phyloP scores from a whole-genome alignment of 2,113 vertebrate species.

The Epinephelus moara region DNA sequence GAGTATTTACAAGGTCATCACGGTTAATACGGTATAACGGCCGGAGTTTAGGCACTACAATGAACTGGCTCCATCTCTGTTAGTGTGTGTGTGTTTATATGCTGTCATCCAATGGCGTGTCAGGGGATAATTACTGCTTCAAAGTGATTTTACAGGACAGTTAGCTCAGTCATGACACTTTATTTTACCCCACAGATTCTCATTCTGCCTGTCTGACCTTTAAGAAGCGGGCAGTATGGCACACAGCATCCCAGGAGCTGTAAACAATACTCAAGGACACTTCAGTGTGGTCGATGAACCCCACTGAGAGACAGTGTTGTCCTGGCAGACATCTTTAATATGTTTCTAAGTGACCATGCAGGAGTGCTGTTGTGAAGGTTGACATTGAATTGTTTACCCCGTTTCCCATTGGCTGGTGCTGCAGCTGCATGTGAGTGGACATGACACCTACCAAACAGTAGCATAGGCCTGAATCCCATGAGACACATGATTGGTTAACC shows the following conservation, averaged over 20 bases:
- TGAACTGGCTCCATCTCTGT: background rate
- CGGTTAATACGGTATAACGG: background rate
- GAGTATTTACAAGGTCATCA: conserved; percentile 59
- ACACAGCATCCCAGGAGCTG: background rate
- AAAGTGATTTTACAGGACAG: background rate
- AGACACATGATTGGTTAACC: conserved; percentile 59
- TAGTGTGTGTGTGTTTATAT: conserved; percentile 15
- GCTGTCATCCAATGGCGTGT: background rate
- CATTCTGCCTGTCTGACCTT: background rate
- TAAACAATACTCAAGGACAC: conserved; percentile 48
- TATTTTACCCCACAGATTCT: too few relatives aligned
- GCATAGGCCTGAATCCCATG: conserved; percentile 41
- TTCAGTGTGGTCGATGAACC: background rate
- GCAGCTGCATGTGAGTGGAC: conserved; percentile 45
- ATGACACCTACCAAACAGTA: conserved; percentile 51
- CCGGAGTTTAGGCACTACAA: too few relatives aligned
- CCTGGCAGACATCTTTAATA: background rate
- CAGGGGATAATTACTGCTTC: background rate
- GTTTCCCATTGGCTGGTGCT: conserved; percentile 33
- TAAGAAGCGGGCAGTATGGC: too few relatives aligned
- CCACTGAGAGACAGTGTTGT: background rate
- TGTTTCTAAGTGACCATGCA: background rate
- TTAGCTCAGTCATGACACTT: too few relatives aligned
- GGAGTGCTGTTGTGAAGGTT: background rate
- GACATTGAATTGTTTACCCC: conserved; percentile 41